Base-by-base conservation (phyloP, 1,140 invertebrate genomes). In the Ganaspis sp. region DNA sequence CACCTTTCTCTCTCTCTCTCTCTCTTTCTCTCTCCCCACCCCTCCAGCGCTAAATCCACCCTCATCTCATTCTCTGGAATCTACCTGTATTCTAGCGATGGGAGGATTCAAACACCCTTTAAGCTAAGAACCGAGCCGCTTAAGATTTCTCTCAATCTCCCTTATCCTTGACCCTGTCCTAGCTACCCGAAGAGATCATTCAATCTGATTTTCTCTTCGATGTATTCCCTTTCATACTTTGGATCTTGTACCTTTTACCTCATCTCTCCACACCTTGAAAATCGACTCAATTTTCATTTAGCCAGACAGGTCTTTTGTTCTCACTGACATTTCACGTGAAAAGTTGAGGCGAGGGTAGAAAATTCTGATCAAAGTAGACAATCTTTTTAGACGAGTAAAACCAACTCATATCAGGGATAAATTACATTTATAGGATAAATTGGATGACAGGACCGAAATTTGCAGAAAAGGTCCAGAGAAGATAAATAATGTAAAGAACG, bases 81-180 rank as follows among this genome's bases (percentile, higher is more conserved):
- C n/a, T 49, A 49, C 45, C 45, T 49, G 45, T 49, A 49, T 49
- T 49, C 45, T 8, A 49, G 15, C 45, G n/a, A 49, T 49, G 15
- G 45, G 4, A 17, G 45, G 45, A 49, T 49, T 49, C 45, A 49
- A 49, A 49, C 45, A 49, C 45, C 45, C 45, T 49, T 49, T 49
- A 49, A 49, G 45, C 45, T 54, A 38, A 29, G 73, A 9, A 73
- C 72, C n/a, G n/a, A 38, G 11, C 69, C 73, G 49, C 69, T 53
- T 76, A 72, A 79, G 73, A 74, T 78, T 70, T 78, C 76, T 80
- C 74, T 79, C 78, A 77, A 74, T 75, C 53, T 78, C 79, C 76
- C 81, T 80, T 58, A 74, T 76, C 76, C 11, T 49, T 37, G 72
- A 34, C 37, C 45, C 76, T 26, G 40, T 23, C 19, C 45, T 49